Evolutionary conservation across 1,140 invertebrate species (phyloP).

Genomic region (Bemisia tabaci): DNA sequence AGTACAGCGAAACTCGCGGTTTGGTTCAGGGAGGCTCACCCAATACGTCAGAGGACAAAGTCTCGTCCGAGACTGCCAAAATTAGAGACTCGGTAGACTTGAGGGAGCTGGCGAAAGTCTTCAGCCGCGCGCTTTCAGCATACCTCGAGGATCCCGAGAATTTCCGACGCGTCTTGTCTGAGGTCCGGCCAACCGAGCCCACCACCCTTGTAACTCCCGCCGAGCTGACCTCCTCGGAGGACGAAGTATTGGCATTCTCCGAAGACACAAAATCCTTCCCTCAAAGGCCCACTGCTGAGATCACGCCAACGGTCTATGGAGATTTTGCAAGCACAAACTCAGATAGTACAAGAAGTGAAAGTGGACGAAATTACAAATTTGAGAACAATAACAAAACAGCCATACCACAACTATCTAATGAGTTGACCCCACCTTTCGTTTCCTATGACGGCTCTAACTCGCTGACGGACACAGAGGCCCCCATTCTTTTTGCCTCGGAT

Average conservation of each 20-base stretch:
- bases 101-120: constrained; percentile 62
- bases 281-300: constrained; percentile 15
- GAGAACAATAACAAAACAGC: background rate
- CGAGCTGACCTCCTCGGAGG: constrained; percentile 38
- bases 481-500: constrained; percentile 9
- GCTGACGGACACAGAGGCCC: constrained; percentile 1
- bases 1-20: background rate
- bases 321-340: background rate
- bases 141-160: constrained; percentile 65
- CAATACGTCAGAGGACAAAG: constrained; percentile 22
- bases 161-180: constrained; percentile 55
- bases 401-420: background rate
- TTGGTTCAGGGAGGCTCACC: constrained; percentile 2
- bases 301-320: background rate
- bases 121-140: constrained; percentile 62
- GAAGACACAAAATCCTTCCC: constrained; percentile 37
- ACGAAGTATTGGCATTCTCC: constrained; percentile 60
- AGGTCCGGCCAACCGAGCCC: constrained; percentile 63
- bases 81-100: constrained; percentile 33
- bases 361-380: background rate
- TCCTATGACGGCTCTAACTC: background rate
- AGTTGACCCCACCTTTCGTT: background rate
- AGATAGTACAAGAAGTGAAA: background rate
- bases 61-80: constrained; percentile 30
- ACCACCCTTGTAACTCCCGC: constrained; percentile 23